These are phyloP conservation scores for Fulica atra DNA, from an alignment of 2,113 vertebrate genomes.

Conservation along the genomic window DNA sequence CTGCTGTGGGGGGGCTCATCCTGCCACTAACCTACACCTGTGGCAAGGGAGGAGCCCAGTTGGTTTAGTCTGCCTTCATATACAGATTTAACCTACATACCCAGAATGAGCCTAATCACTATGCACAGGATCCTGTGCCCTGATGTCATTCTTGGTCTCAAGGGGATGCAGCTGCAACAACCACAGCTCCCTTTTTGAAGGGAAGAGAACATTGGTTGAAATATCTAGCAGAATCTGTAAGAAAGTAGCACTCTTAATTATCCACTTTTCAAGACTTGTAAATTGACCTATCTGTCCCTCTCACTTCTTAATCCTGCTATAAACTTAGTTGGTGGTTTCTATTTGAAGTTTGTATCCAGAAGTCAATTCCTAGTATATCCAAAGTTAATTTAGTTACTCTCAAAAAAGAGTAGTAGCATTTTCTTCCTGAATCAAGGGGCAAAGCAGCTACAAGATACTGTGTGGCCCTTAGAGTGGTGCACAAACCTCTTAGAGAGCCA, in stretches of 20 bases:
- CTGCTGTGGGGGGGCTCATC: neutral
- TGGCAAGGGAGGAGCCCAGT: neutral
- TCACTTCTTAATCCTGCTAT: neutral
- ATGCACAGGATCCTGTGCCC: neutral
- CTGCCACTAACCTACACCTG: neutral
- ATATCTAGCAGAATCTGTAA: neutral
- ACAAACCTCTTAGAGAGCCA: neutral
- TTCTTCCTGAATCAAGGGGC: neutral
- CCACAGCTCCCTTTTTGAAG: neutral
- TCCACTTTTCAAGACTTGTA: neutral
- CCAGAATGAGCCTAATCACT: neutral
- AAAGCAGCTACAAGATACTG: neutral
- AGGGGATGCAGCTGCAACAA: neutral
- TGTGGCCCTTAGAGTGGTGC: neutral
- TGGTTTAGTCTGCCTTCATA: neutral
- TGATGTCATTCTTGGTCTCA: neutral
- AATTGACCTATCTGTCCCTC: neutral
- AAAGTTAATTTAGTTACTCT: neutral
- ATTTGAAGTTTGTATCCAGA: neutral
- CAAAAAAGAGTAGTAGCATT: neutral
- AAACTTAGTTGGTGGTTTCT: neutral
- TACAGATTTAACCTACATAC: neutral
- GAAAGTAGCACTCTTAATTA: neutral
- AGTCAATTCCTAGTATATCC: neutral
- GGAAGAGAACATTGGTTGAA: neutral